Evolutionary conservation across 2,888 invertebrate genomes (phyloP), one percentile per base, ranked within the genome.

Genomic region (Sthenelais limicola): DNA sequence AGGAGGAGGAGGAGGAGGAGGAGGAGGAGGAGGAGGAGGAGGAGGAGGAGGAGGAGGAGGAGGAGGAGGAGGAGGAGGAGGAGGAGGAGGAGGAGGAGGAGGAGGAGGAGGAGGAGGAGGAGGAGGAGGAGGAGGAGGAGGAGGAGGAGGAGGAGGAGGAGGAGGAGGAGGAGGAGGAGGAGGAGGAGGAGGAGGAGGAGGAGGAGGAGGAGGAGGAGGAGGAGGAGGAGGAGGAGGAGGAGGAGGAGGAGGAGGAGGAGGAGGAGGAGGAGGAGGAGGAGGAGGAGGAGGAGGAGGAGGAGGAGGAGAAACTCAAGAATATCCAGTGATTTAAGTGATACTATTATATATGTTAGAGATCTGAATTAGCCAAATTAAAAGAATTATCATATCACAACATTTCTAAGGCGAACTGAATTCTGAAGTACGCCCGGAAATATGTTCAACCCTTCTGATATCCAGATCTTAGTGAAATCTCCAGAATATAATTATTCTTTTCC

Each of bases 41-140:
- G 51, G 32, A 68, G 35, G 68, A 48, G 32, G 28, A 68, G 35
- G 52, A 43, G 30, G 28, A 1, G 18, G 24, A 18, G 26, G 1
- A 68, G 43, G 68, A 68, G 52, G 48, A 15, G 32, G 52, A 43
- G 24, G 7, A 30, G 48, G 52, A 26, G 33, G 51, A 28, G 52
- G 49, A 68, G 68, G 30, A 68, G 30, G 15, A 24, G 67, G 47
- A 48, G 26, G 67, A 67, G 21, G 47, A 43, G 21, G 47, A 48
- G 48, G 67, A 43, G 48, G 67, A 48, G 52, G 52, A 52, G 52
- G 52, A 52, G 52, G 62, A 58, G 21, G 32, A 18, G 62, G 21
- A 58, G 62, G 28, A 58, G 62, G 62, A 58, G 33, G 21, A 69
- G 1, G 70, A 56, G 28, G 70, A 32, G 21, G 70, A 56, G 47